A percentile compares a stretch with the other conserved stretches of the same genome.
phyloP scores from a whole-genome alignment of 1,140 invertebrate species.

The Drosophila jambulina region DNA sequence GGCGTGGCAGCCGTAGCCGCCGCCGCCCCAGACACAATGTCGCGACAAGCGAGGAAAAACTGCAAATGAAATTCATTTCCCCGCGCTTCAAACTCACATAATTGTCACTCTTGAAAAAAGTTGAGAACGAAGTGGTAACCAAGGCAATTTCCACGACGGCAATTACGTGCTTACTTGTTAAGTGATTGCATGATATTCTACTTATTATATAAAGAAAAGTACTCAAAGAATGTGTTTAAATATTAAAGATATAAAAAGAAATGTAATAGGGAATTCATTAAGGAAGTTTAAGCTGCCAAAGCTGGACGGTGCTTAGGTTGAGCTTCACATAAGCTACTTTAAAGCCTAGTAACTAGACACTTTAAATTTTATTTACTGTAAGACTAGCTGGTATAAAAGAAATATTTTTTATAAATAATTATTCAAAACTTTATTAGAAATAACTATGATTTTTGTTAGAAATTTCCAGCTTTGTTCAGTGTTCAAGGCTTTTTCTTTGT shows the following conservation, averaged over 20 bases:
- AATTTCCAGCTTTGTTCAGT: background rate
- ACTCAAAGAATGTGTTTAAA: background rate
- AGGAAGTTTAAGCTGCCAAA: background rate
- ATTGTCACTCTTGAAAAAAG: constrained; percentile 10
- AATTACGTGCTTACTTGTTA: background rate
- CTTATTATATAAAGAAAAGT: background rate
- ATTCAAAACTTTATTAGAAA: background rate
- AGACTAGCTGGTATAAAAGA: background rate
- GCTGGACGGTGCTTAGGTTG: background rate
- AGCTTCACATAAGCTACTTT: too few species aligned
- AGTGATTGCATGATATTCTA: background rate
- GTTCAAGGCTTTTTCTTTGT: too few species aligned
- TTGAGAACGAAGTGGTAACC: constrained; percentile 6
- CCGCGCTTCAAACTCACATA: constrained; percentile 17
- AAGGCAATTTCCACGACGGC: background rate
- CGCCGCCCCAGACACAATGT: constrained; percentile 57
- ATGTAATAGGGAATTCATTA: background rate
- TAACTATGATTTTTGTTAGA: background rate
- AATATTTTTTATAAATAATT: background rate
- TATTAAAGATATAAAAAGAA: background rate
- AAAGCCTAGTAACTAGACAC: too few species aligned
- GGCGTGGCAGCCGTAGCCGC: constrained; percentile 52
- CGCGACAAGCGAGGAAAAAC: constrained; percentile 57
- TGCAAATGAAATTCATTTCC: constrained; percentile 30
- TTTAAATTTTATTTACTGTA: background rate